These are phyloP conservation scores for Falco naumanni DNA, from an alignment of 2,797 vertebrate species.

Conservation along the genomic window DNA sequence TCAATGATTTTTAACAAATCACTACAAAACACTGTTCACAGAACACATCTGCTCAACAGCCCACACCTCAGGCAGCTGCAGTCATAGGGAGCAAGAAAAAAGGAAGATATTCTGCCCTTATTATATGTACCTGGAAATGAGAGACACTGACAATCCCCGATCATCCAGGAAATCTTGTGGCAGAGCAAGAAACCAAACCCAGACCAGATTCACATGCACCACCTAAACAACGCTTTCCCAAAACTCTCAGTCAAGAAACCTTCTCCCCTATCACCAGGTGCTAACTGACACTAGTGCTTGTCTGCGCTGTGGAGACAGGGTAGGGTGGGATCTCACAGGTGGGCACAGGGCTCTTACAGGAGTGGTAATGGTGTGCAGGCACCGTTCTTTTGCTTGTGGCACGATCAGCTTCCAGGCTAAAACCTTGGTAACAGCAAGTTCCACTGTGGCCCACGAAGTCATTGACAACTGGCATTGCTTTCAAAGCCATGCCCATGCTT, in stretches of 20 bases:
- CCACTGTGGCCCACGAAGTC: not conserved
- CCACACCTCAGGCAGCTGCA: not conserved
- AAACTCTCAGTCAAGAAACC: not conserved
- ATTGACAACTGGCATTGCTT: not conserved
- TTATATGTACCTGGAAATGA: not conserved
- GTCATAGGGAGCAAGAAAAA: not conserved
- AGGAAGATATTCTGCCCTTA: not conserved
- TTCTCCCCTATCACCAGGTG: not conserved
- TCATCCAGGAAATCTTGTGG: not conserved
- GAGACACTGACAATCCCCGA: not conserved
- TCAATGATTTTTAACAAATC: not conserved
- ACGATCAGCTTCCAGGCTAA: not conserved
- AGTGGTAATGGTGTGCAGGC: not conserved
- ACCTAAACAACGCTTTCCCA: not conserved
- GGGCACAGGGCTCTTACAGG: not conserved
- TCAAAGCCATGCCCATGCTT: not conserved
- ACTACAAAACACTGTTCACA: not conserved
- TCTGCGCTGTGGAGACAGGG: not conserved
- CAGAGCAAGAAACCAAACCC: not conserved
- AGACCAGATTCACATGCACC: not conserved
- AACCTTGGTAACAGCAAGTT: not conserved
- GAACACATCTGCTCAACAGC: not conserved
- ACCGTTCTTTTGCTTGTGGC: fast-evolving
- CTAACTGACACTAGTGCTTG: not conserved
- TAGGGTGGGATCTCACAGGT: not conserved